phyloP scores from a whole-genome alignment of 1,140 invertebrate genomes.

The Drosophila sproati region DNA sequence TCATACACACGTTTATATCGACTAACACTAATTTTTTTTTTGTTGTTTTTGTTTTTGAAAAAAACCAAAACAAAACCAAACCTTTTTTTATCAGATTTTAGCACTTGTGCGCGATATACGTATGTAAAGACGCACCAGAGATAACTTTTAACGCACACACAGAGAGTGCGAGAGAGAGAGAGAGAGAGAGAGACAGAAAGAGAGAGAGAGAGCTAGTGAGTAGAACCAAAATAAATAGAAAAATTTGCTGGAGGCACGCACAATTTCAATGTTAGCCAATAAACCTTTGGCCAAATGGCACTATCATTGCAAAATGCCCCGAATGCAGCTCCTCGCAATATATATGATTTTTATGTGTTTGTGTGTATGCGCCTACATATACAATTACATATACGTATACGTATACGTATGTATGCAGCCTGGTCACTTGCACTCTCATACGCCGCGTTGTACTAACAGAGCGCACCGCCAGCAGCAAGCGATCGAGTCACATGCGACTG shows the following conservation, averaged over 20 bases:
- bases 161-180: conserved; percentile 7
- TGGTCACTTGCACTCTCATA: conserved; percentile 53
- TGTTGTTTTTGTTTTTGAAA: conserved; percentile 7
- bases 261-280: conserved; percentile 60
- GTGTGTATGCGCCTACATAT: background rate
- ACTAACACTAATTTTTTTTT: conserved; percentile 1
- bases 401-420: background rate
- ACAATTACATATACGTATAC: background rate
- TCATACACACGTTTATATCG: background rate
- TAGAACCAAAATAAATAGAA: conserved; percentile 2
- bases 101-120: conserved; percentile 43
- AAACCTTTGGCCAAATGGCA: conserved; percentile 71
- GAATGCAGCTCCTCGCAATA: conserved; percentile 23
- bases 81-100: conserved; percentile 62
- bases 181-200: background rate
- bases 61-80: conserved; percentile 18
- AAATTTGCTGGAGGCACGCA: conserved; percentile 38
- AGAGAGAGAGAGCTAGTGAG: background rate
- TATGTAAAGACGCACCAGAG: conserved; percentile 8
- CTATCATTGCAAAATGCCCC: conserved; percentile 29
- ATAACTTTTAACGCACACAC: conserved; percentile 44
- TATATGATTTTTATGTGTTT: background rate
- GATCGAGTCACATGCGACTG: conserved; percentile 62
- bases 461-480: conserved; percentile 11
- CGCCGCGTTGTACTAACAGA: conserved; percentile 56